Evolutionary conservation across 2,888 invertebrate species (phyloP).

Genomic region (Asteroscopus sphinx): DNA sequence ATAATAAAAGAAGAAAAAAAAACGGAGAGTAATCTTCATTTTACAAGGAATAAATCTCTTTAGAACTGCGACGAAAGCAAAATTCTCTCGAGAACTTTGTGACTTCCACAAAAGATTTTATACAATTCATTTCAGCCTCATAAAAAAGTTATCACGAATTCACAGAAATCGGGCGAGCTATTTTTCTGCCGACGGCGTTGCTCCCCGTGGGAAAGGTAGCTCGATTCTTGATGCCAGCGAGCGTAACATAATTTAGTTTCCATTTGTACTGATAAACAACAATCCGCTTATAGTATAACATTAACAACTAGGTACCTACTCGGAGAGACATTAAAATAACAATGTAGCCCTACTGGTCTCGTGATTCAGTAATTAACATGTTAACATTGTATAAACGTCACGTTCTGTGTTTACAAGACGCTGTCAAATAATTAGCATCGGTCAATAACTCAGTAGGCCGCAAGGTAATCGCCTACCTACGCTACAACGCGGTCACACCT

Average conservation of each 20-base stretch:
- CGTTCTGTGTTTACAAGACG: slow-evolving; percentile 73
- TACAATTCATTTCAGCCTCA: slow-evolving; percentile 86
- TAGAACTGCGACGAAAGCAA: slow-evolving; percentile 78
- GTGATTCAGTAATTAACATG: slow-evolving; percentile 64
- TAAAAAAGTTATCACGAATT: slow-evolving; percentile 88
- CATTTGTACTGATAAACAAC: slow-evolving; percentile 37
- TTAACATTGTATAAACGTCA: slow-evolving; percentile 67
- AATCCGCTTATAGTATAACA: slow-evolving; percentile 18
- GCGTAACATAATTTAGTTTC: slow-evolving; percentile 43
- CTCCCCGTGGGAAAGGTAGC: slow-evolving; percentile 79
- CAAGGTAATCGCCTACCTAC: slow-evolving; percentile 71
- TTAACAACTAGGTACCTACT: slow-evolving; percentile 2
- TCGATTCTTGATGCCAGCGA: slow-evolving; percentile 60
- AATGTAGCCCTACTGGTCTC: slow-evolving; percentile 39
- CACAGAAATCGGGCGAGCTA: slow-evolving; percentile 83
- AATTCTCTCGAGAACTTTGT: slow-evolving; percentile 81
- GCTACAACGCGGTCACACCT: slow-evolving; percentile 73
- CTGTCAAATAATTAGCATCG: slow-evolving; percentile 80
- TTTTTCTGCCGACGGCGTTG: slow-evolving; percentile 80
- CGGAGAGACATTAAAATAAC: slow-evolving; percentile 23
- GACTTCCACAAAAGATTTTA: slow-evolving; percentile 85
- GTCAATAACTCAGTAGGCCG: slow-evolving; percentile 77
- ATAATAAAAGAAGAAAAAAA: slow-evolving; percentile 64
- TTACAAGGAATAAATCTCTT: slow-evolving; percentile 79
- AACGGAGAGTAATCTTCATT: slow-evolving; percentile 69